Evolutionary conservation across 2,797 vertebrate species (phyloP).

Genomic region (Silurus lanzhouensis): DNA sequence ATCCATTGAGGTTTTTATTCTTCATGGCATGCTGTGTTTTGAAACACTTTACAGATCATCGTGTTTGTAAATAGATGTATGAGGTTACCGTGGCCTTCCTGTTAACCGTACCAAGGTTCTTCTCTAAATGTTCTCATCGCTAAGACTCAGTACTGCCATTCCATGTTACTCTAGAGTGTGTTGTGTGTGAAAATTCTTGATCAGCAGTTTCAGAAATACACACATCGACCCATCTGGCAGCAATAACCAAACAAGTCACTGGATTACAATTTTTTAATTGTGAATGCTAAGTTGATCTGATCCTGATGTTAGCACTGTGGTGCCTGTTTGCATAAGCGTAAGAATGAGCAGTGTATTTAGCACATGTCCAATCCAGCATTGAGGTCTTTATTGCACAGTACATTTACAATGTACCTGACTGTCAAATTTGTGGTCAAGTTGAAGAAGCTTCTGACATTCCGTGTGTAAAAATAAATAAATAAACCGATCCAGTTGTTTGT

Average conservation of each 20-base stretch:
- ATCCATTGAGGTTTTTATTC: not conserved
- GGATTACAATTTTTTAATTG: not conserved
- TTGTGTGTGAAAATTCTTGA: not conserved
- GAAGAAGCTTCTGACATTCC: conserved; percentile 57
- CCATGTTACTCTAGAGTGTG: not conserved
- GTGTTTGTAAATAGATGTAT: not conserved
- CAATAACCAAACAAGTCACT: not conserved
- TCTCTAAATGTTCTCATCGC: not conserved
- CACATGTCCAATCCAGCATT: not conserved
- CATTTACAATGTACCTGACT: not conserved
- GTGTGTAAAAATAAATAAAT: conserved; percentile 46
- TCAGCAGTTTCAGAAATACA: not conserved
- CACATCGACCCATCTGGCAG: not conserved
- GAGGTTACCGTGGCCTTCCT: not conserved
- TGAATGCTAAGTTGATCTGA: not conserved
- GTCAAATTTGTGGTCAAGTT: not conserved
- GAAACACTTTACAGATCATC: not conserved
- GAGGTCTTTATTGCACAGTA: not conserved
- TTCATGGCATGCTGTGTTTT: not conserved
- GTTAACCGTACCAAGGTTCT: not conserved
- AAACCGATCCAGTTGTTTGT: conserved; percentile 36
- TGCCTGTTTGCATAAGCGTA: not conserved
- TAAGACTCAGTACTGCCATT: not conserved
- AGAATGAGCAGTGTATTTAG: not conserved
- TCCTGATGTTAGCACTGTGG: not conserved